Evolutionary conservation across 2,888 invertebrate genomes (phyloP), one percentile per base, ranked within the genome.

Genomic region (Pseudoips prasinana): DNA sequence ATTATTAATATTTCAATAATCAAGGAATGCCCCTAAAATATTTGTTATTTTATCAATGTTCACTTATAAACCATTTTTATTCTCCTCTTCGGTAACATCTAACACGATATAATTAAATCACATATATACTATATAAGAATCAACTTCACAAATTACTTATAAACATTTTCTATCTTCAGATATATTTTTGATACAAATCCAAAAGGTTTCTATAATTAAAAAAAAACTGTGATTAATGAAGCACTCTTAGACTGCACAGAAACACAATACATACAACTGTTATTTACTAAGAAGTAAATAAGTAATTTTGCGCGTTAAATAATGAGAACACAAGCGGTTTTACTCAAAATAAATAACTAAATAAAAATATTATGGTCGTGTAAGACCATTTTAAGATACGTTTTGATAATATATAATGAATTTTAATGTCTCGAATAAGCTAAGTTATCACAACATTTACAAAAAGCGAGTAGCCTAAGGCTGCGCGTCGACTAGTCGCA

Each of bases 401-500:
- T n/a, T n/a, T n/a, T n/a, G n/a, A n/a, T n/a, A n/a, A n/a, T 34
- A 25, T 37, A 40, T 33, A 34, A 45, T 52, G 46, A 47, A 45
- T 39, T 44, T 43, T 49, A 26, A 54, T 42, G 48, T 51, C 36
- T 40, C 40, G 20, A 62, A 49, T 50, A 58, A 53, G 58, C 58
- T 63, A 61, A 48, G 42, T 66, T 73, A 70, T 71, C 66, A 73
- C 67, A 73, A 73, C 67, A 72, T 66, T 72, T 63, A 74, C 63
- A 71, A 63, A 60, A 71, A 71, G 66, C 68, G 57, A 56, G 46
- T 67, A 61, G 56, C 59, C 60, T 64, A 69, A 38, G 47, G 51
- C 59, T 62, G 14, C 14, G 14, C 14, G 5, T 14, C n/a, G 14
- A 14, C 5, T 14, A 2, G 5, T 14, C 5, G n/a, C n/a, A 14